Evolutionary conservation across 1,140 invertebrate genomes (phyloP), one percentile per base, ranked within the genome.

Genomic region (Drosophila nasuta): DNA sequence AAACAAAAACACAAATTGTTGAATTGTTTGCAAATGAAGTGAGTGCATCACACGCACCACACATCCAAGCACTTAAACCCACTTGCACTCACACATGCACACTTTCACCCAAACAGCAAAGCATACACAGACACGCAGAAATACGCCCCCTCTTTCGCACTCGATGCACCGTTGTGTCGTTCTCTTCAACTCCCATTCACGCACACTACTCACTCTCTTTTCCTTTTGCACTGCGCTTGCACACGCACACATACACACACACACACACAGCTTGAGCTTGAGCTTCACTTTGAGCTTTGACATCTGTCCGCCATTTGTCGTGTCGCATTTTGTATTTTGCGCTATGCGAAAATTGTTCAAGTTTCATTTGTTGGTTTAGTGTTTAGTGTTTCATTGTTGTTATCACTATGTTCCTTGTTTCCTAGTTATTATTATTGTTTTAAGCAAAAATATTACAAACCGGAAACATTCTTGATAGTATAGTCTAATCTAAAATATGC

Each of bases 301-400:
- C 51, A 64, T 43, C 28, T 70, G 25, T 57, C 54, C 54, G 35
- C 54, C 48, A 58, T 60, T 59, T 59, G 48, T 51, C 54, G 28
- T 59, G 48, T 51, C 54, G 28, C 35, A 51, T 73, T 56, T 54
- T 75, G 54, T 56, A 38, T 68, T 72, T 79, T 62, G 41, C 58
- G 58, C 43, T 15, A 48, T 58, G 63, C 62, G 38, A 30, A 30
- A 46, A 59, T 72, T 28, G 38, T 51, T 46, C 33, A 71, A 65
- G 54, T 72, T 73, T 13, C 5, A 38, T 20, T 54, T 38, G 38
- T 62, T 49, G 20, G 1, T 59, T 45, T 41, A 30, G 56, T 57
- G 20, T 1, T 59, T 33, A 25, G n/a, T 33, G 2, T 35, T 48
- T 5, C 48, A 30, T 51, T 38, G 5, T 59, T 54, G 8, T 59